A percentile compares a stretch with the other conserved stretches of the same genome.
Conservation (phyloP, 2,797 vertebrate genomes). For the Eremophila alpestris region DNA sequence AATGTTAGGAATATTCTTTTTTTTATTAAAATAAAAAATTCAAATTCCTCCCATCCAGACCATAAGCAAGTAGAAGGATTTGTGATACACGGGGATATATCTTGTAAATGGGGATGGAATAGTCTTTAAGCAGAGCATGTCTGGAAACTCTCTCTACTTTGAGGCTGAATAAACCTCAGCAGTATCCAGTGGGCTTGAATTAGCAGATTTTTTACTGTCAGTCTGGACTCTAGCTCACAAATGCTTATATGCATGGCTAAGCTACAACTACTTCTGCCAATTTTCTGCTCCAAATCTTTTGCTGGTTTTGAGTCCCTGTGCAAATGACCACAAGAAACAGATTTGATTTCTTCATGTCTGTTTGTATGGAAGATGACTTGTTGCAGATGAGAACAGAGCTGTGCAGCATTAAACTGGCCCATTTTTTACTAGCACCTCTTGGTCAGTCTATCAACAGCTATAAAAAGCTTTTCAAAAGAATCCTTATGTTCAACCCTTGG, state of each 20-base stretch:
- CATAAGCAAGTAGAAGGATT: not conserved
- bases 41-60: not conserved
- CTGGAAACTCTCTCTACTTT: not conserved
- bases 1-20: not conserved
- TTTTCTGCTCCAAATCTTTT: slow-evolving; percentile 1
- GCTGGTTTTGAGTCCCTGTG: not conserved
- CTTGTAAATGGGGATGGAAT: not conserved
- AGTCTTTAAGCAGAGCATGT: not conserved
- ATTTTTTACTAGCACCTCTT: not conserved
- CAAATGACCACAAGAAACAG: not conserved
- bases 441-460: not conserved
- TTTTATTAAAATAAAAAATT: not conserved
- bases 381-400: not conserved
- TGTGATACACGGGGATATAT: not conserved
- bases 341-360: not conserved
- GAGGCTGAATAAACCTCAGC: not conserved
- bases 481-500: not conserved
- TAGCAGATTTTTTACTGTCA: not conserved
- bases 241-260: not conserved
- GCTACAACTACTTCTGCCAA: not conserved
- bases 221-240: not conserved
- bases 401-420: not conserved
- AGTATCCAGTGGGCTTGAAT: not conserved
- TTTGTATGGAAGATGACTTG: not conserved
- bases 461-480: not conserved